Evolutionary conservation across 2,113 vertebrate genomes (phyloP), one percentile per base, ranked within the genome.

Genomic region (Oryzias woworae): DNA sequence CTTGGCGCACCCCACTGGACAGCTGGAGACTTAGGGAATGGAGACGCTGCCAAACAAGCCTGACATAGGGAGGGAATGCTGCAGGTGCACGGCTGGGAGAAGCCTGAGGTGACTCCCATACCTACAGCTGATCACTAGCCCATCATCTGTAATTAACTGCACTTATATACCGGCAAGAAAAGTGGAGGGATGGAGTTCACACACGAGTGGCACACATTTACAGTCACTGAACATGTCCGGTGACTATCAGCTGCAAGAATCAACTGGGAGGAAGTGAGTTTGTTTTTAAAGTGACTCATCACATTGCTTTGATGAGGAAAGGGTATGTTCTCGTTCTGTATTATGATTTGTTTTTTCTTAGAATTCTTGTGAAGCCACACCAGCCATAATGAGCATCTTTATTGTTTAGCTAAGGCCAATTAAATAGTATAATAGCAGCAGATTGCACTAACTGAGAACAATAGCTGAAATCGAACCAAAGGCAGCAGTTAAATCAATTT

Each of bases 1-100:
- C 94, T 97, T 98, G 96, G 95, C 96, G 92, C 89, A 92, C 91
- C 95, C 94, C 78, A 7, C 88, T 87, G 93, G 96, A 96, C 96
- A 97, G 94, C 96, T 98, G 94, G 94, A 95, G 95, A 90, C 92
- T 92, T 87, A 72, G 91, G 91, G 92, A 91, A 85, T 87, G 88
- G 91, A 92, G 85, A 85, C 20, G 75, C 88, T 95, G 94, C 95
- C 96, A 96, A 83, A 86, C 91, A 86, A 69, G 89, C 68, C 87
- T 92, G 91, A 90, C 88, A 71, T 88, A 91, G 92, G 86, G 81
- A 86, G 91, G 89, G 75, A 58, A 52, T 18, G 80, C 87, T 84
- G 89, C 88, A 89, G 92, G 81, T 81, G 83, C 66, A 71, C 71
- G 65, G 71, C 77, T 80, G 75, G 77, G 75, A 57, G 78, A 87